Evolutionary conservation across 2,797 vertebrate genomes (phyloP).

Genomic region (Orestias chungarensis): DNA sequence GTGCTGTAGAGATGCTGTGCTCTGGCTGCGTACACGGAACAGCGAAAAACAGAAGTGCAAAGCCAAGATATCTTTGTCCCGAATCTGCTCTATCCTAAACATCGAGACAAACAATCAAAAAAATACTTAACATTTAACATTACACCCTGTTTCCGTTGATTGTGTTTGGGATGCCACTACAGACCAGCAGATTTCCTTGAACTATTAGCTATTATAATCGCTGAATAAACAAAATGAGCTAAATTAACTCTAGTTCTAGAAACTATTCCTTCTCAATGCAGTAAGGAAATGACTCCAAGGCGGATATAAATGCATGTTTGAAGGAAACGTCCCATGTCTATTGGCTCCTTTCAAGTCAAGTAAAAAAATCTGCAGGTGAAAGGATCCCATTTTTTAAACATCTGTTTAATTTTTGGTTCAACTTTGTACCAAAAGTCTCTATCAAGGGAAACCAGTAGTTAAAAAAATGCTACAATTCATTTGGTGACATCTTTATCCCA

Average conservation of each 20-base stretch:
- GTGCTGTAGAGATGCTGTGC: slow-evolving; percentile 49
- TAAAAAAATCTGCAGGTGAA: neutral
- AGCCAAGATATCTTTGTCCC: too few relatives aligned
- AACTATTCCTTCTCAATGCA: neutral
- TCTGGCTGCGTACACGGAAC: slow-evolving; percentile 47
- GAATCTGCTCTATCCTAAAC: too few relatives aligned
- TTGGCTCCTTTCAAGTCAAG: neutral
- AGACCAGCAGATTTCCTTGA: neutral
- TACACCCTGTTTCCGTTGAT: slow-evolving; percentile 3
- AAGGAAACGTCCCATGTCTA: neutral
- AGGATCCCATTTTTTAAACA: neutral
- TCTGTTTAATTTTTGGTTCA: neutral
- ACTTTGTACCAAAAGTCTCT: neutral
- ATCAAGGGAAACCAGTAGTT: neutral
- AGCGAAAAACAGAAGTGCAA: too few relatives aligned
- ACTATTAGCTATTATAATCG: neutral
- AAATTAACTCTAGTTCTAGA: too few relatives aligned
- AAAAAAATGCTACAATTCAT: neutral
- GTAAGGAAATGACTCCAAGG: neutral
- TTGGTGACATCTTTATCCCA: neutral
- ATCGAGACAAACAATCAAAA: neutral
- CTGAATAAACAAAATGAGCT: neutral
- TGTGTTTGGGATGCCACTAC: neutral
- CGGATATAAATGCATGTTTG: neutral
- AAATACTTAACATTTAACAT: neutral